Evolutionary conservation across 2,797 vertebrate genomes (phyloP).

Genomic region (Coluber constrictor): DNA sequence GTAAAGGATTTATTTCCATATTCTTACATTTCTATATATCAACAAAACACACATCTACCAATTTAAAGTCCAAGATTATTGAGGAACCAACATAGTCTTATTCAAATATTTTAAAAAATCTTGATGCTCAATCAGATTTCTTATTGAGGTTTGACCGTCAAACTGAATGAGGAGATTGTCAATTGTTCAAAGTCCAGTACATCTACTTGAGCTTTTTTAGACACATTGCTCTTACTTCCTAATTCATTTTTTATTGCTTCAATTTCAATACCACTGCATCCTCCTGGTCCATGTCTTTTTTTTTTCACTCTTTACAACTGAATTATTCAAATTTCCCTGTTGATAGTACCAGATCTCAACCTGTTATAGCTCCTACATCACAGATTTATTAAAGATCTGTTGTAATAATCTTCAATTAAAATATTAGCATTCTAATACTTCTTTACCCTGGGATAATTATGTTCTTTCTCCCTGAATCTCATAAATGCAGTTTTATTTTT

Average conservation of each 20-base stretch:
- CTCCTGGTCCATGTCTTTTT: background rate
- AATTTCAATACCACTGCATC: background rate
- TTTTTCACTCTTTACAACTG: background rate
- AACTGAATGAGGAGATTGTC: background rate
- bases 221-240: background rate
- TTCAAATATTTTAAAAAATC: background rate
- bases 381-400: background rate
- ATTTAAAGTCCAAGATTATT: background rate
- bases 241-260: constrained; percentile 1
- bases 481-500: background rate
- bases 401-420: background rate
- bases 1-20: background rate
- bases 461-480: background rate
- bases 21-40: background rate
- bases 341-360: background rate
- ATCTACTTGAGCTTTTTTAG: background rate
- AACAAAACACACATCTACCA: background rate
- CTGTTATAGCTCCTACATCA: too few relatives aligned
- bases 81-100: background rate
- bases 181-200: background rate
- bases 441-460: background rate
- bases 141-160: background rate
- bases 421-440: background rate
- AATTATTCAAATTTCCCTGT: background rate
- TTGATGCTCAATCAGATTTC: background rate